Percentiles rank a stretch among this genome's conserved stretches.
phyloP scores from a whole-genome alignment of 2,113 vertebrate species.

The Tympanuchus pallidicinctus region DNA sequence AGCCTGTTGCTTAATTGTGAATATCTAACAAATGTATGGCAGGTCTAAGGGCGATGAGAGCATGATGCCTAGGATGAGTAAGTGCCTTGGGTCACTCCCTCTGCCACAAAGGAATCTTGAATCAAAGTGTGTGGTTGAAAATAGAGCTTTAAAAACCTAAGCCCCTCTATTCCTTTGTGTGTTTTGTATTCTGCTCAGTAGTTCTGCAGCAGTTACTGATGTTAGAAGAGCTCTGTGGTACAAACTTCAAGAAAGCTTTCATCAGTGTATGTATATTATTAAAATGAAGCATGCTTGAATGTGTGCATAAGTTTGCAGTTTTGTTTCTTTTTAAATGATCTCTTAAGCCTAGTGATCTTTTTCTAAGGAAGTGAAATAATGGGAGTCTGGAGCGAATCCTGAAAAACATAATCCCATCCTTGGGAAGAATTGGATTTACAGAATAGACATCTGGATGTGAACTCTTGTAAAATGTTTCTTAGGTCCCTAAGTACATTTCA shows the following conservation, averaged over 20 bases:
- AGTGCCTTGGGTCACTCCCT: neutral
- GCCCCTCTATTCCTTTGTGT: neutral
- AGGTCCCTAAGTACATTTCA: neutral
- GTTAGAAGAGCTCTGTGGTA: neutral
- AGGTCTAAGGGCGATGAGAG: neutral
- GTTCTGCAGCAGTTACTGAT: accelerated
- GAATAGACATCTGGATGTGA: neutral
- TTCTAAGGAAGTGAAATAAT: neutral
- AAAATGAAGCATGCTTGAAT: neutral
- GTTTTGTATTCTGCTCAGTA: neutral
- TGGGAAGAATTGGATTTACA: neutral
- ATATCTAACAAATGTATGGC: constrained; percentile 4
- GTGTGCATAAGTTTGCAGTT: neutral
- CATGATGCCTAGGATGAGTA: neutral
- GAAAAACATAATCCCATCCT: neutral
- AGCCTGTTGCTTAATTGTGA: constrained; percentile 24
- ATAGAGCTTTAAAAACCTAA: neutral
- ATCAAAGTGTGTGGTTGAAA: neutral
- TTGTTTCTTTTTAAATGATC: neutral
- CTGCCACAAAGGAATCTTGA: neutral
- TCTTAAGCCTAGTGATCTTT: neutral
- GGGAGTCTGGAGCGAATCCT: neutral
- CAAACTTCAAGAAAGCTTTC: neutral
- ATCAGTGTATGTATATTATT: neutral
- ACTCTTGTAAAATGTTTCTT: neutral